Base-by-base conservation (phyloP, 23 tunicate genomes). In the Botrylloides violaceus region DNA sequence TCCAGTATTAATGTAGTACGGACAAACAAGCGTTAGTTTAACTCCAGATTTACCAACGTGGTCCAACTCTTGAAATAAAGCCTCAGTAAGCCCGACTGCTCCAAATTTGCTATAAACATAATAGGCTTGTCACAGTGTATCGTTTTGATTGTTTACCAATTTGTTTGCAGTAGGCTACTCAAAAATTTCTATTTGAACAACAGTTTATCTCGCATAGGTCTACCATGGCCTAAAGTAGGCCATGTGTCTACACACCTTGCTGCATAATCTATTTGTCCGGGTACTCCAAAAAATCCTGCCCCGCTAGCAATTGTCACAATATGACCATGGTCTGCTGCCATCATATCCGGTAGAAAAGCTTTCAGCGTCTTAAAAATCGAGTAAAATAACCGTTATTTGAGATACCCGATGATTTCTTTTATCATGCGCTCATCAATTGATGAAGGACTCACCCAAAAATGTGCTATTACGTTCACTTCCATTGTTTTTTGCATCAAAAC, bases 391-490 rank as follows among this genome's bases (percentile, higher is more conserved):
- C n/a, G n/a, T n/a, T n/a, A n/a, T n/a, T n/a, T n/a, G n/a, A n/a
- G n/a, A n/a, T n/a, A n/a, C n/a, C n/a, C n/a, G n/a, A n/a, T n/a
- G n/a, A n/a, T n/a, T n/a, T n/a, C n/a, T n/a, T n/a, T n/a, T n/a
- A n/a, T n/a, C n/a, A n/a, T n/a, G n/a, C n/a, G n/a, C n/a, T n/a
- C n/a, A n/a, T n/a, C n/a, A n/a, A n/a, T n/a, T n/a, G n/a, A n/a
- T n/a, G n/a, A n/a, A n/a, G n/a, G n/a, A n/a, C 29, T 58, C 50
- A 88, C 96, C 98, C 98, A 92, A 58, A 92, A 84, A 64, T 92
- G 98, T 24, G 98, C 66, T n/a, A 80, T 76, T 1, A 81, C 72
- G 80, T 92, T 92, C 36, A 92, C 93, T 59, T 92, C 93, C 87
- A 92, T 84, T 43, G 98, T 92, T 64, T 84, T 84, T 38, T 71